These are phyloP conservation scores for Tangara arthus DNA, from an alignment of 2,797 vertebrate species.

Conservation along the genomic window DNA sequence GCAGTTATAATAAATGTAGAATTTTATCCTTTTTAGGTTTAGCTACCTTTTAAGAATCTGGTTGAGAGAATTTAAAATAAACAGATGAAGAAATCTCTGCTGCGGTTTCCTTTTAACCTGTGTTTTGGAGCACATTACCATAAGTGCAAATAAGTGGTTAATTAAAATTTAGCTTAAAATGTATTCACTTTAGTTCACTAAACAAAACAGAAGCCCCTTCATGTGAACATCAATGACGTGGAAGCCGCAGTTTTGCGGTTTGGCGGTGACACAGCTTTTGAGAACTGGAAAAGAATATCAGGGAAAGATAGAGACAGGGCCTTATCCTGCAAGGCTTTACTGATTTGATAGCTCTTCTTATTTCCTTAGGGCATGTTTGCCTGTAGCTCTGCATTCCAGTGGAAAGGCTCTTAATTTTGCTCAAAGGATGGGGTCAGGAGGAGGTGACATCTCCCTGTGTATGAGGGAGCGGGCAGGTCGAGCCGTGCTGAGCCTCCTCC, in stretches of 20 bases:
- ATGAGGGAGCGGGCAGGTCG: background rate
- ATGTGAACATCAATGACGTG: background rate
- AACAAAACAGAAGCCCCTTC: background rate
- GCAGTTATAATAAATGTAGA: background rate
- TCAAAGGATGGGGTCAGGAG: background rate
- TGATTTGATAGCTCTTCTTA: background rate
- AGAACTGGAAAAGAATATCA: background rate
- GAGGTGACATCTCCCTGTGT: background rate
- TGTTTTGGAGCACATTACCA: background rate
- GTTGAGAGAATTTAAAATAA: background rate
- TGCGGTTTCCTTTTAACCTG: too few relatives aligned
- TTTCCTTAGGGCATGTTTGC: slow-evolving; percentile 6
- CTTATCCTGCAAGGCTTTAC: background rate
- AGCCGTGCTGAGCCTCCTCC: background rate
- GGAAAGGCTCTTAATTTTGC: slow-evolving; percentile 3
- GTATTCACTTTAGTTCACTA: background rate
- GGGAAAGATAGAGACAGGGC: background rate
- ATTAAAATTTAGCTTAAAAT: background rate
- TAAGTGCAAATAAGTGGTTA: background rate
- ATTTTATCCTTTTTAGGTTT: background rate
- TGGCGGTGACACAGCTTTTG: background rate
- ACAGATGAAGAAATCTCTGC: too few relatives aligned
- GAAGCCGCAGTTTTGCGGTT: background rate
- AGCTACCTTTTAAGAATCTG: background rate
- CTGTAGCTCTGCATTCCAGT: background rate